These are phyloP conservation scores for Cyrtonyx montezumae DNA, from an alignment of 2,113 vertebrate species.

Conservation along the genomic window DNA sequence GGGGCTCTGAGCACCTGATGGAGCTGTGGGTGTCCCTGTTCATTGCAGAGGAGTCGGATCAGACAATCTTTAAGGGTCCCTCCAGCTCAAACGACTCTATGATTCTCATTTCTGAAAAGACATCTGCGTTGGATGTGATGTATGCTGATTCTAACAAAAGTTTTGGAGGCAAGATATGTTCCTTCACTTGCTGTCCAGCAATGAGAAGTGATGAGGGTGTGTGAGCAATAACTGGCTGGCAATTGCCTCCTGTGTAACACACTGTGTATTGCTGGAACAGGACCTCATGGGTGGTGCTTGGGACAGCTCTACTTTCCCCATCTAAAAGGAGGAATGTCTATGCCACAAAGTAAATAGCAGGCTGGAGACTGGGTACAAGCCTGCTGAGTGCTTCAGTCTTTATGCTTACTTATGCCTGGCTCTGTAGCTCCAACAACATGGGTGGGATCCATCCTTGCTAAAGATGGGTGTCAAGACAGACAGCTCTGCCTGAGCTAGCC, in stretches of 20 bases:
- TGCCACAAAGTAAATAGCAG: background rate
- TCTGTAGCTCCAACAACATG: accelerated
- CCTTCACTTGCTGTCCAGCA: background rate
- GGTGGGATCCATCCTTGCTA: background rate
- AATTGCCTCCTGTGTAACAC: background rate
- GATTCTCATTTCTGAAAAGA: background rate
- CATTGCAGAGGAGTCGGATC: too few relatives aligned
- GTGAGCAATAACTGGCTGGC: background rate
- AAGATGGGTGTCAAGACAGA: background rate
- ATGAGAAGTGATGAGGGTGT: background rate
- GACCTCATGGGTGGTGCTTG: background rate
- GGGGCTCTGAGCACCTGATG: too few relatives aligned
- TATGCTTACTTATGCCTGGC: background rate
- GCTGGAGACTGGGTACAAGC: background rate
- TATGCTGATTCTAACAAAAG: background rate
- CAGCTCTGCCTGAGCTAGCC: background rate
- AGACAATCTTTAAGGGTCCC: background rate
- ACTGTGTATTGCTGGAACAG: accelerated
- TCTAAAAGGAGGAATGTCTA: constrained; percentile 19
- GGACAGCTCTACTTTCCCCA: background rate
- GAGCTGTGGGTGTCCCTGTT: too few relatives aligned
- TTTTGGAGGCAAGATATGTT: background rate
- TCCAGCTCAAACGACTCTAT: background rate
- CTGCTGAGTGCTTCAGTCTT: background rate
- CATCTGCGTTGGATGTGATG: background rate